These are phyloP conservation scores for Protosalanx chinensis DNA, from an alignment of 2,797 vertebrate genomes.

Conservation along the genomic window DNA sequence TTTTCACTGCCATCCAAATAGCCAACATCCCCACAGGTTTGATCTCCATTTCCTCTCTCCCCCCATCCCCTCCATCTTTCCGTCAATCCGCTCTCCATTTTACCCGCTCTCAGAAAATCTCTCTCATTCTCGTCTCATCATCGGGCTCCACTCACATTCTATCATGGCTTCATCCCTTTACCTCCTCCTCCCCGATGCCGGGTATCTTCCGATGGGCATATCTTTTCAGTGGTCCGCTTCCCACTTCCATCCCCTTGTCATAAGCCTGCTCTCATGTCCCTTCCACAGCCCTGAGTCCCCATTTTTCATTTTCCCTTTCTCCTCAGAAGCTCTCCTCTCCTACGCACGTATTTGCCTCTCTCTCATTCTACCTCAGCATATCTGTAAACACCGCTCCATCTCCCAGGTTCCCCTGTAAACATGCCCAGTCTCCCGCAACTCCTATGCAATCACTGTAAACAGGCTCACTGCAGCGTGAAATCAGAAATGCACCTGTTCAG, in stretches of 20 bases:
- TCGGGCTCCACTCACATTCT: constrained; percentile 44
- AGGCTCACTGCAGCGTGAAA: constrained; percentile 76
- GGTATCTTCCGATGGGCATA: constrained; percentile 47
- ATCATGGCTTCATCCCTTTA: constrained; percentile 44
- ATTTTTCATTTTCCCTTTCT: neutral
- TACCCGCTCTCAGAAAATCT: constrained; percentile 30
- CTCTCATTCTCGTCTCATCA: constrained; percentile 46
- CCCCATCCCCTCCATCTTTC: constrained; percentile 34
- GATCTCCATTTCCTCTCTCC: constrained; percentile 39
- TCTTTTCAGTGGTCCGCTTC: constrained; percentile 34
- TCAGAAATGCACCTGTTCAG: constrained; percentile 79
- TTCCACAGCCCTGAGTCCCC: constrained; percentile 43
- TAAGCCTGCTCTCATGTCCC: constrained; percentile 43
- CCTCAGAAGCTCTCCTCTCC: neutral
- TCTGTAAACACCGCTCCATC: constrained; percentile 69
- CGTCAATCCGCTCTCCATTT: constrained; percentile 21
- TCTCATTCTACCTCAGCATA: constrained; percentile 54
- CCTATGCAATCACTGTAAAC: constrained; percentile 74
- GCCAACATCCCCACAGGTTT: constrained; percentile 45
- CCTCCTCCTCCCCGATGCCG: constrained; percentile 45
- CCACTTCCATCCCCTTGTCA: constrained; percentile 16
- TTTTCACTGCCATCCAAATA: constrained; percentile 53
- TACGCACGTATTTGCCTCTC: neutral
- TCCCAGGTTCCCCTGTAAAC: constrained; percentile 70
- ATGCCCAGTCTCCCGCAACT: constrained; percentile 67